Base-by-base conservation (phyloP, 2,888 invertebrate species). In the Pyrgus malvae region DNA sequence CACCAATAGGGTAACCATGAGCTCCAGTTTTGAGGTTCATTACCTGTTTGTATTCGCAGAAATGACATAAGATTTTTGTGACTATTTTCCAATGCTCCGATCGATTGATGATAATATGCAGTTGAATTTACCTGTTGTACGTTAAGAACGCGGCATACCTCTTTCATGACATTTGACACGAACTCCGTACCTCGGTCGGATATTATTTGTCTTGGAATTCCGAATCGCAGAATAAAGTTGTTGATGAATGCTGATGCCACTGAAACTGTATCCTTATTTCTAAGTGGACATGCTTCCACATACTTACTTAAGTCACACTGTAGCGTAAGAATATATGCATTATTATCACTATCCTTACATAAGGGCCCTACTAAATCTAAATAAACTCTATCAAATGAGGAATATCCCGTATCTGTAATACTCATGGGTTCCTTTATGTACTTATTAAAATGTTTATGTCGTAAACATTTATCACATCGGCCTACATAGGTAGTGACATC, bases 261-360 rank as follows among this genome's bases (percentile, higher is more conserved):
- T 8, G 21, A 48, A 14, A 35, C 14, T n/a, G 60, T 27, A 11
- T 45, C 41, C 21, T 61, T 56, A 16, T n/a, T 12, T n/a, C 14
- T 16, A 4, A 60, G 37, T 7, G 54, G 48, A 14, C 48, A 53
- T 9, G 59, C 59, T 16, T 53, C 48, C 2, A 57, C 35, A 33
- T 50, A 64, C 14, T 65, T 65, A 16, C 40, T 57, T 23, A 65
- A 14, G n/a, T 63, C 61, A 17, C 63, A 65, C 41, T 65, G 61
- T 0, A 64, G 3, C 1, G 61, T 65, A n/a, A 62, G 31, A 12
- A 58, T 55, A 45, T 60, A 61, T 6, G 9, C 19, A 35, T 62
- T 44, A 44, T 19, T 44, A 19, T 60, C 40, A 11, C 35, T 14
- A 40, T 64, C 64, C 17, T 4, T 42, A 17, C 49, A 49, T 50